These are phyloP conservation scores for Drosophila kurseongensis DNA, from an alignment of 1,140 invertebrate species.

Conservation along the genomic window DNA sequence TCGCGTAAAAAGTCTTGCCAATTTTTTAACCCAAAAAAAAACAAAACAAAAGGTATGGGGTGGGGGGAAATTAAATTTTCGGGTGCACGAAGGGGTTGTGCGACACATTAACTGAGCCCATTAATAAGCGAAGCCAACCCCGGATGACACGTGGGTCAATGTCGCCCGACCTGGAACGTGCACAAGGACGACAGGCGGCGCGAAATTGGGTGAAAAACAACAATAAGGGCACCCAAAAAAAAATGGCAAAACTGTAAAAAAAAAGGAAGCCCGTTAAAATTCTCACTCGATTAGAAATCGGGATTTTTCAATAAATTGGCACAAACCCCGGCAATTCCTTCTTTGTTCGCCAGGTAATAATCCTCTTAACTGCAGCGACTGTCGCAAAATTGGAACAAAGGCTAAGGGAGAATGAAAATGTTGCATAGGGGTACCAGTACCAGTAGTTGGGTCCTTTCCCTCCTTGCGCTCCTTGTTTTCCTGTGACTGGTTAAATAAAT, in stretches of 20 bases:
- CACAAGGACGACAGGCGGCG: slow-evolving; percentile 51
- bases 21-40: slow-evolving; percentile 71
- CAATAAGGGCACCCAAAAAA: slow-evolving; percentile 34
- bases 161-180: slow-evolving; percentile 46
- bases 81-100: slow-evolving; percentile 54
- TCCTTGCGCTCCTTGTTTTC: neutral
- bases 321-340: slow-evolving; percentile 47
- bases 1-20: slow-evolving; percentile 62
- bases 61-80: slow-evolving; percentile 58
- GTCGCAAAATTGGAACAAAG: slow-evolving; percentile 74
- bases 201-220: slow-evolving; percentile 69
- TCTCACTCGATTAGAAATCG: slow-evolving; percentile 60
- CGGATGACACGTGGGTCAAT: slow-evolving; percentile 73
- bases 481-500: slow-evolving; percentile 56
- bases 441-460: slow-evolving; percentile 24
- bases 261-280: slow-evolving; percentile 54
- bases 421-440: slow-evolving; percentile 43
- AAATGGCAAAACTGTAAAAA: slow-evolving; percentile 17
- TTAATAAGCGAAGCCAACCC: slow-evolving; percentile 83
- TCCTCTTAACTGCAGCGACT: slow-evolving; percentile 82
- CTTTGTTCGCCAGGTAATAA: slow-evolving; percentile 59
- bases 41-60: neutral
- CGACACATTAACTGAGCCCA: slow-evolving; percentile 81
- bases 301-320: slow-evolving; percentile 79
- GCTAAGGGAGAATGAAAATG: slow-evolving; percentile 18